Percentiles rank a stretch among this genome's conserved stretches.
Evolutionary conservation across 2,888 invertebrate genomes (phyloP).

Genomic region (Tipula vernalis): DNA sequence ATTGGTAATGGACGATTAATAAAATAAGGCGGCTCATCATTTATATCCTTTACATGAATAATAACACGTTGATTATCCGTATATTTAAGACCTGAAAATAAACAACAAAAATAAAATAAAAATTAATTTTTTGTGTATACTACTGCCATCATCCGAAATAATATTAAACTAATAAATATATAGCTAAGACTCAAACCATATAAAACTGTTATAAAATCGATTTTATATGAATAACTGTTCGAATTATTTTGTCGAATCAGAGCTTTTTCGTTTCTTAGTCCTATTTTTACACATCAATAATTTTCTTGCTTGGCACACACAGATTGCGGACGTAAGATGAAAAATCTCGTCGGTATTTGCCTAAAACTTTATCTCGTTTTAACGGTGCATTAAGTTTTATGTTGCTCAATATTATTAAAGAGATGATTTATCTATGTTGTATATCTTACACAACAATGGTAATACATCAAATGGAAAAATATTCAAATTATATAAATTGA

Average conservation of each 20-base stretch:
- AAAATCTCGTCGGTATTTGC: background rate
- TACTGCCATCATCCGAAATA: background rate
- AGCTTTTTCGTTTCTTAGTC: background rate
- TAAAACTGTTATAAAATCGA: background rate
- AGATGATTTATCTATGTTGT: background rate
- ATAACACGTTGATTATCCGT: constrained; percentile 92
- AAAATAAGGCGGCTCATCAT: constrained; percentile 92
- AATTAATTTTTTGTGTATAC: background rate
- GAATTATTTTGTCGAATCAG: background rate
- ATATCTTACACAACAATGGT: background rate
- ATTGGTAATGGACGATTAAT: constrained; percentile 94
- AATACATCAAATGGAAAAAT: background rate
- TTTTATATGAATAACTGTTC: background rate
- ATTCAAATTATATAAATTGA: background rate
- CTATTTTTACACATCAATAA: background rate
- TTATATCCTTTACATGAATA: constrained; percentile 89
- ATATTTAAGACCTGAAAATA: constrained; percentile 41
- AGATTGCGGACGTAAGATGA: background rate
- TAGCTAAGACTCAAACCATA: background rate
- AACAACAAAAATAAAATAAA: constrained; percentile 14
- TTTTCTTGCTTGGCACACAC: background rate
- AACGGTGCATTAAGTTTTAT: background rate
- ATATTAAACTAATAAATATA: background rate
- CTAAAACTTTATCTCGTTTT: background rate
- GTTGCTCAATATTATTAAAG: background rate